Conservation (phyloP, 2,113 vertebrate genomes). For the Pollachius pollachius region DNA sequence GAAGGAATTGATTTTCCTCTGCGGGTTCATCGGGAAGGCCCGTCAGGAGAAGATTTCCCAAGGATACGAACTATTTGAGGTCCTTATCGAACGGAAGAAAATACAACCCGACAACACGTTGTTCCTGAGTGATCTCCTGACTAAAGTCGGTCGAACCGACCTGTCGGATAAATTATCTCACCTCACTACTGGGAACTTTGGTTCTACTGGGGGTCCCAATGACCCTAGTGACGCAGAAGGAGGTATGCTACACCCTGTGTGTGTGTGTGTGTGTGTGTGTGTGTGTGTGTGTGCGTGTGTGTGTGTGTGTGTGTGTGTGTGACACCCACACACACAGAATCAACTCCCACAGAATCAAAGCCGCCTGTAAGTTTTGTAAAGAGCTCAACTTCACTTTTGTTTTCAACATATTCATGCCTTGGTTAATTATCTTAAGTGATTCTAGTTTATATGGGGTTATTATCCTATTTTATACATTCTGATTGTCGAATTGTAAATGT, state of each 20-base stretch:
- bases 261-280: not conserved
- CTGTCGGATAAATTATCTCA: conserved; percentile 29
- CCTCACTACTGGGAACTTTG: conserved; percentile 5
- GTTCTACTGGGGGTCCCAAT: rapidly evolving
- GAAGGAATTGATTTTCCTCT: conserved; percentile 66
- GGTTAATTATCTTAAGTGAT: no score
- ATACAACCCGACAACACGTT: not conserved
- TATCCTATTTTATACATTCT: no score
- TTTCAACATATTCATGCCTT: no score
- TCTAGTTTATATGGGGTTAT: no score
- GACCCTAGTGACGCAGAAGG: conserved; percentile 46
- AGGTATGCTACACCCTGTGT: conserved; percentile 43
- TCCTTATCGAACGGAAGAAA: conserved; percentile 56
- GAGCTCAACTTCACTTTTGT: no score
- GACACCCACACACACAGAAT: no score
- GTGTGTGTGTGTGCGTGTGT: no score
- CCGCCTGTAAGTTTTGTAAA: no score
- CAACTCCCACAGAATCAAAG: not conserved
- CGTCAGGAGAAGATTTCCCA: conserved; percentile 34
- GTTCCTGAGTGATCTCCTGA: conserved; percentile 19
- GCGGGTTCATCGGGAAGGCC: conserved; percentile 27
- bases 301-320: not conserved
- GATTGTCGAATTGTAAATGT: no score
- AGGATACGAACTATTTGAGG: conserved; percentile 57
- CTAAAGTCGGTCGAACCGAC: conserved; percentile 26